These are phyloP conservation scores for Lophius americanus DNA, from an alignment of 2,797 vertebrate genomes.

Conservation along the genomic window DNA sequence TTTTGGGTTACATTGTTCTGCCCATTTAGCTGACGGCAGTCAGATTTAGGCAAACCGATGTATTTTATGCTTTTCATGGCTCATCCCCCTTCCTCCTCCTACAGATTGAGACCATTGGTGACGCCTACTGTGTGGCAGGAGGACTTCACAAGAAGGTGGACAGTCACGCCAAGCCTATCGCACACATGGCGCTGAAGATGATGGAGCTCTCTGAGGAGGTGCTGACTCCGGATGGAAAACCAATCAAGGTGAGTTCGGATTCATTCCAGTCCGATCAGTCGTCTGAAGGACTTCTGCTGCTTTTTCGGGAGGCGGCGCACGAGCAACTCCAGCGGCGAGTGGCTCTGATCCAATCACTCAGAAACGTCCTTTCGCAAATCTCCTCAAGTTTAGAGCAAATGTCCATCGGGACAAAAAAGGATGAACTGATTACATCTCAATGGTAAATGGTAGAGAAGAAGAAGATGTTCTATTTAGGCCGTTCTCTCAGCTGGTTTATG, in stretches of 20 bases:
- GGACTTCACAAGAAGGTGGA: constrained; percentile 96
- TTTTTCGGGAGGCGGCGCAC: too few relatives aligned
- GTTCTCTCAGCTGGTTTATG: too few relatives aligned
- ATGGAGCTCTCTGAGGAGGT: constrained; percentile 99
- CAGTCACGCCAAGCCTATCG: constrained; percentile 94
- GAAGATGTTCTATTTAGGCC: too few relatives aligned
- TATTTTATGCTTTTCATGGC: background rate
- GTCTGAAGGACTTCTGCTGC: background rate
- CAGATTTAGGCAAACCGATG: background rate
- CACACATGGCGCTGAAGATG: constrained; percentile 99
- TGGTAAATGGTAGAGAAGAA: too few relatives aligned
- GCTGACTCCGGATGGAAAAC: constrained; percentile 92
- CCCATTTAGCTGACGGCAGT: background rate
- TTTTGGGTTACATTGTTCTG: background rate
- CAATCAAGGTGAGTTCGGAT: constrained; percentile 89
- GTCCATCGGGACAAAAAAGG: too few relatives aligned
- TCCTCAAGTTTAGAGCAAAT: too few relatives aligned
- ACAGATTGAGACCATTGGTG: constrained; percentile 99
- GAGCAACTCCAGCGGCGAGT: too few relatives aligned
- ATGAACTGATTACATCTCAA: too few relatives aligned
- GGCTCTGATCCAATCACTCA: too few relatives aligned
- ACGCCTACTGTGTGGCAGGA: constrained; percentile 96
- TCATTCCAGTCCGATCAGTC: background rate
- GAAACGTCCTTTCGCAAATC: too few relatives aligned
- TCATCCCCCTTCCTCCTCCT: constrained; percentile 17